A percentile compares a stretch with the other conserved stretches of the same genome.
These are phyloP conservation scores for Asteroscopus sphinx DNA, from an alignment of 2,888 invertebrate genomes.

Conservation along the genomic window DNA sequence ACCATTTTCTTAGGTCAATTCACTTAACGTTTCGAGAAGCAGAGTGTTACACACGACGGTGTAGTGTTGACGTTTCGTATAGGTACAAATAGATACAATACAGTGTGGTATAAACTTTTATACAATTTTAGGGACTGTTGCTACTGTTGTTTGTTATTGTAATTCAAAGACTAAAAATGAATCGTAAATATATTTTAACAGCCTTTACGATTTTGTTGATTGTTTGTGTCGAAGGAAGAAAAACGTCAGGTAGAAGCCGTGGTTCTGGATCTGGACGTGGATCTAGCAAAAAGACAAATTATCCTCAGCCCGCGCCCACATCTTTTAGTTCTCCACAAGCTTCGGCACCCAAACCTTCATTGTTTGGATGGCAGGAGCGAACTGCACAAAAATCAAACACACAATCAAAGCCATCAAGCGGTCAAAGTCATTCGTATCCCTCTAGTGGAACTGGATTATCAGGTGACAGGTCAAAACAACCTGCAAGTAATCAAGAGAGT, in stretches of 20 bases:
- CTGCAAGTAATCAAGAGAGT: slow-evolving; percentile 73
- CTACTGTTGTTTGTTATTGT: no score
- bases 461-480: slow-evolving; percentile 73
- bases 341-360: slow-evolving; percentile 74
- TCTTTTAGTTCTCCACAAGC: slow-evolving; percentile 81
- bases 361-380: slow-evolving; percentile 84
- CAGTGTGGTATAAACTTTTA: slow-evolving; percentile 30
- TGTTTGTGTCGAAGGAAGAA: slow-evolving; percentile 72
- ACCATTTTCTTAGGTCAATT: slow-evolving; percentile 63
- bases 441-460: slow-evolving; percentile 80
- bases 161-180: slow-evolving; percentile 63
- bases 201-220: slow-evolving; percentile 65
- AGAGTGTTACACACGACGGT: slow-evolving; percentile 68
- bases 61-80: slow-evolving; percentile 52
- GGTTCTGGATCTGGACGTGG: slow-evolving; percentile 78
- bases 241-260: slow-evolving; percentile 78
- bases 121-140: slow-evolving; percentile 15
- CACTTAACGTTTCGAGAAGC: slow-evolving; percentile 75
- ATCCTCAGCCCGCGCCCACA: slow-evolving; percentile 79
- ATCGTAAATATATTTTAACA: slow-evolving; percentile 62
- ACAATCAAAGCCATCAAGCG: slow-evolving; percentile 68
- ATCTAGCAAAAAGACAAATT: slow-evolving; percentile 72
- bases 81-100: slow-evolving; percentile 32
- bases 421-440: slow-evolving; percentile 79
- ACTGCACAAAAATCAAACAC: slow-evolving; percentile 67